A percentile compares a stretch with the other conserved stretches of the same genome.
Evolutionary conservation across 2,888 invertebrate genomes (phyloP).

Genomic region (Mimachlamys varia): DNA sequence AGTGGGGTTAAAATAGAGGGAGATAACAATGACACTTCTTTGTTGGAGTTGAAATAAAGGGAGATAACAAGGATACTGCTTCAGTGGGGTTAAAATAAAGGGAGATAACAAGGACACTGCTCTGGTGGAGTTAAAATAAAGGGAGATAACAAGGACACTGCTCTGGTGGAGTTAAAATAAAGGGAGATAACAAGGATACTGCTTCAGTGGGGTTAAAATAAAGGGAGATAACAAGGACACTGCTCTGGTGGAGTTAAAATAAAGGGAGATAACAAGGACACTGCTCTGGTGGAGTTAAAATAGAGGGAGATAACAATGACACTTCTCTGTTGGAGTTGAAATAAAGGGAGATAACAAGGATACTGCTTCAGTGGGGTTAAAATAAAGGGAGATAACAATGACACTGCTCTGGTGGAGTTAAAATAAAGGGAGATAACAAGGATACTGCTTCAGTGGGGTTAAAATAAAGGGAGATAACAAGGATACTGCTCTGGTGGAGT

Average conservation of each 20-base stretch:
- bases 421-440: neutral
- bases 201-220: neutral
- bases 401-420: neutral
- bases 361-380: neutral
- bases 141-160: neutral
- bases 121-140: neutral
- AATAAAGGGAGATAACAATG: neutral
- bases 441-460: no score
- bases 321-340: neutral
- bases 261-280: neutral
- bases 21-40: neutral
- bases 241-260: neutral
- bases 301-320: neutral
- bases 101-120: neutral
- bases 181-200: neutral
- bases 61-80: neutral
- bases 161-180: neutral
- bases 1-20: neutral
- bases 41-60: neutral
- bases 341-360: neutral
- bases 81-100: neutral
- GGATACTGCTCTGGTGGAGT: no score
- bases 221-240: neutral
- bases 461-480: no score
- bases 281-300: neutral